Evolutionary conservation across 1,140 invertebrate genomes (phyloP), one percentile per base, ranked within the genome.

Genomic region (Harpegnathos saltator): DNA sequence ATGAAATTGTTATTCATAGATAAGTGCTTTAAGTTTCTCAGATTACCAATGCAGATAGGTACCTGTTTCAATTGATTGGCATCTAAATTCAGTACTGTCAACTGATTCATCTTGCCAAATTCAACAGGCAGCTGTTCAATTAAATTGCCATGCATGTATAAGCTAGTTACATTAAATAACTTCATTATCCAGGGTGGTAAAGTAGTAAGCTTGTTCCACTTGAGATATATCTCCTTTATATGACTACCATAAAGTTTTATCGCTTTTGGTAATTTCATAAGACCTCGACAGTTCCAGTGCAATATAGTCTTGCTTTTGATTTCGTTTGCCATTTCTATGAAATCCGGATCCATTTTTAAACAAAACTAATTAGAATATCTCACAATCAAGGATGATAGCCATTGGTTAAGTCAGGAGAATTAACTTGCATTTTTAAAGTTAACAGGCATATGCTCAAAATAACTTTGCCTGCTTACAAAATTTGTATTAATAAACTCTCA

Each of bases 201-300:
- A 61, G 69, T 85, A 15, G 84, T 89, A 4, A 93, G 72, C 58
- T 91, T 69, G 84, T 93, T 93, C 78, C 91, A 91, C 52, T 93
- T 93, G 4, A 93, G 83, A 83, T 93, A 93, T 68, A 93, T 91
- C 68, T 93, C 92, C 48, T 90, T 72, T 14, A 93, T 69, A 7
- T 93, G 83, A n/a, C 26, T 59, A 0, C 89, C 91, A 24, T 85
- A 83, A 19, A 68, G 59, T 83, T 89, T 89, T 62, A 93, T 69
- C 0, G 73, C 88, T 48, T 90, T 86, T 38, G 92, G 92, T 50
- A 93, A 74, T 77, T 92, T 84, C 7, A 26, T 65, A 1, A 92
- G 81, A 26, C 84, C 89, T 19, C 92, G 88, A 77, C 90, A 93
- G 82, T 93, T 93, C 92, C 92, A 93, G 24, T 93, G 92, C 12